These are phyloP conservation scores for Monochamus saltuarius DNA, from an alignment of 1,140 invertebrate species.

Conservation along the genomic window DNA sequence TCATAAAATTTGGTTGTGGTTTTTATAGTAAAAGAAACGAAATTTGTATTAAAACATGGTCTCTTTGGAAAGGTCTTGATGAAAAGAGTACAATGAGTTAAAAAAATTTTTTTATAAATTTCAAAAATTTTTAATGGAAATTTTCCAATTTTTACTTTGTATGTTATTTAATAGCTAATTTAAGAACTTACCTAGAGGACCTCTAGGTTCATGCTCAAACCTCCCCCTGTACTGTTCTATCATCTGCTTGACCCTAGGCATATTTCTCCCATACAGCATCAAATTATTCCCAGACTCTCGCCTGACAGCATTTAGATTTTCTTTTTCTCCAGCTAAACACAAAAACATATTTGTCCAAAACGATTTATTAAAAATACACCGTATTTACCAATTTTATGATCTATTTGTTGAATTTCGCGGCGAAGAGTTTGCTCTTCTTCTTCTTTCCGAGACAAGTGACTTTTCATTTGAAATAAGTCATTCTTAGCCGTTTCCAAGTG, in stretches of 20 bases:
- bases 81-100: too few relatives aligned
- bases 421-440: conserved; percentile 48
- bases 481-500: conserved; percentile 53
- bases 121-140: too few relatives aligned
- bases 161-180: background rate
- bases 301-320: conserved; percentile 27
- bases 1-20: too few relatives aligned
- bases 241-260: conserved; percentile 36
- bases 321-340: conserved; percentile 29
- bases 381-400: conserved; percentile 47
- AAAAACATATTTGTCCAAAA: conserved; percentile 7
- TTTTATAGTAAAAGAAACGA: too few relatives aligned
- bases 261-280: conserved; percentile 40
- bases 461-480: conserved; percentile 54
- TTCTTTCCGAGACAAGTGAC: conserved; percentile 48
- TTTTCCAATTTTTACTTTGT: too few relatives aligned
- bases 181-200: conserved; percentile 38
- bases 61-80: too few relatives aligned
- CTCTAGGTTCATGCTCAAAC: conserved; percentile 40
- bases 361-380: conserved; percentile 12
- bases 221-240: conserved; percentile 31
- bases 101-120: too few relatives aligned
- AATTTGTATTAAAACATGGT: too few relatives aligned
- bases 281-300: conserved; percentile 37
- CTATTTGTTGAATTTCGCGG: conserved; percentile 43